Percentiles rank a stretch among this genome's conserved stretches.
Conservation (phyloP, 2,797 vertebrate species). For the Urosaurus nigricauda region DNA sequence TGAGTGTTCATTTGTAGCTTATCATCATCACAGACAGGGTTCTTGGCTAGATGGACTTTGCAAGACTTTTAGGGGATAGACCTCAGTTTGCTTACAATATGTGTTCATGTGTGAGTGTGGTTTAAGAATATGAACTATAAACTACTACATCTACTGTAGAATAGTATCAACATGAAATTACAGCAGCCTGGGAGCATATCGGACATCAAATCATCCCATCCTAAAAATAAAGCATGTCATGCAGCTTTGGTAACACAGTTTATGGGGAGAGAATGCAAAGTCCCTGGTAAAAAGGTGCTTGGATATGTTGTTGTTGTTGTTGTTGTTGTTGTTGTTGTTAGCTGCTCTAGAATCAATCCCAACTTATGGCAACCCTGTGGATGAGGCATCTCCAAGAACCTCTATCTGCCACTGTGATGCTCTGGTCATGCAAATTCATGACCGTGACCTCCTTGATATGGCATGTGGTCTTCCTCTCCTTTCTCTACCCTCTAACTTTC, state of each 20-base stretch:
- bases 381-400: too few species aligned
- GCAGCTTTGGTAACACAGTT: not conserved
- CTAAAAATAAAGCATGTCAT: not conserved
- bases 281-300: not conserved
- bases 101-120: not conserved
- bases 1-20: not conserved
- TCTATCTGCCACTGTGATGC: too few species aligned
- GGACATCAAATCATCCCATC: not conserved
- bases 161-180: not conserved
- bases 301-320: too few species aligned
- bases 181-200: not conserved
- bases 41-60: not conserved
- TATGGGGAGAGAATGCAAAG: not conserved
- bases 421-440: too few species aligned
- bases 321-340: too few species aligned
- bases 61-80: not conserved
- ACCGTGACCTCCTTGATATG: too few species aligned
- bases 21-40: slow-evolving; percentile 1
- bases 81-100: not conserved
- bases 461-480: too few species aligned
- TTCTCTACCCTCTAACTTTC: too few species aligned
- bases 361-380: too few species aligned
- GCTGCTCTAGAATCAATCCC: too few species aligned
- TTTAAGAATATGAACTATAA: not conserved
- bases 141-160: not conserved